Base-by-base conservation (phyloP, 2,113 vertebrate genomes). In the Pampusana beccarii region DNA sequence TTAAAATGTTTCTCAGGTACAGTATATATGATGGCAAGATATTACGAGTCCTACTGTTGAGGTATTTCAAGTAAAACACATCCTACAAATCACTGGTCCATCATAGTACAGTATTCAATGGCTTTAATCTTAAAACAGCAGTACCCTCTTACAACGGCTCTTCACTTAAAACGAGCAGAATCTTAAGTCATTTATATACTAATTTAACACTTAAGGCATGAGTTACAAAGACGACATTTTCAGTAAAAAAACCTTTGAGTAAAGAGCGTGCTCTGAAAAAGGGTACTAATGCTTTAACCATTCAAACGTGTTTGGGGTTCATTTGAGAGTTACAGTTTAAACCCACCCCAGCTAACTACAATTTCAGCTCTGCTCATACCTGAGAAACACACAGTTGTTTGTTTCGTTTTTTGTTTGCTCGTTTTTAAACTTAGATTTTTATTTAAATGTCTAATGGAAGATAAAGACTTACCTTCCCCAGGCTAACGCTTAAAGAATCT, bases 401-500 rank as follows among this genome's bases (percentile, higher is more conserved):
- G 36, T 4, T 70, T 81, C 8, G 1, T 12, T 15, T 25, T 29
- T 73, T 70, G 58, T 77, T 66, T 90, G n/a, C 86, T 97, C 94
- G 96, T 91, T 92, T 91, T 92, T 90, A 96, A 95, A 95, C 96
- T 98, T 98, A 97, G 42, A 83, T 60, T 97, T 97, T 96, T 97
- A 97, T 98, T 98, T 97, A 97, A 98, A 98, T 97, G 97, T 99
- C 99, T 99, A 98, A 99, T 98, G 98, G 98, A 99, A 99, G 98
- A 98, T 98, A 98, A 98, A 98, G 98, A 99, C 99, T 99, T 99
- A 99, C 99, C 99, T 99, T 99, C 98, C 98, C 99, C 98, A 98
- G 97, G 98, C 99, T 99, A 99, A 99, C 50, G 98, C 98, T 99
- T 99, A 98, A 98, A 99, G 97, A 99, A 99, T 98, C 97, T 98